Evolutionary conservation across 2,797 vertebrate genomes (phyloP).

Genomic region (Bryconaethiops microstoma): DNA sequence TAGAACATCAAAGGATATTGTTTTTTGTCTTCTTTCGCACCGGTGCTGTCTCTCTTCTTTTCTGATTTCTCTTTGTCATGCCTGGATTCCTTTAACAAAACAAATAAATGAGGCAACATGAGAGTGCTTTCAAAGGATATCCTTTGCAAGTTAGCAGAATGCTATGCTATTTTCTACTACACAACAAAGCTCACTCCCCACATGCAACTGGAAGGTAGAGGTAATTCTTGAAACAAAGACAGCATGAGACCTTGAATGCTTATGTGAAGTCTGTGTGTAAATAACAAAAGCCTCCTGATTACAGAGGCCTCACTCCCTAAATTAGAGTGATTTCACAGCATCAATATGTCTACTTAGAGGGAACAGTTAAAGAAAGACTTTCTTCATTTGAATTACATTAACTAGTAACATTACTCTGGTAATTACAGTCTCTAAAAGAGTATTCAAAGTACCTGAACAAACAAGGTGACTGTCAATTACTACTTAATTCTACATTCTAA

Average conservation of each 20-base stretch:
- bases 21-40: slow-evolving; percentile 90
- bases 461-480: no score
- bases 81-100: slow-evolving; percentile 81
- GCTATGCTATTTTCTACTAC: background rate
- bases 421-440: no score
- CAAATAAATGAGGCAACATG: slow-evolving; percentile 13
- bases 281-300: background rate
- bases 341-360: no score
- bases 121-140: slow-evolving; percentile 39
- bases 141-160: slow-evolving; percentile 6
- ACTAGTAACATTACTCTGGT: no score
- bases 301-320: background rate
- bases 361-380: no score
- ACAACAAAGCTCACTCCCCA: background rate
- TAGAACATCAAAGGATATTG: slow-evolving; percentile 89
- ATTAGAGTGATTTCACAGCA: background rate
- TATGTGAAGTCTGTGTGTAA: background rate
- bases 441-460: no score
- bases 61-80: slow-evolving; percentile 88
- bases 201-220: background rate
- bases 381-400: no score
- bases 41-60: slow-evolving; percentile 85
- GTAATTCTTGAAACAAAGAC: background rate
- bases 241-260: background rate
- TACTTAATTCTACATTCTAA: no score